phyloP scores from a whole-genome alignment of 2,888 invertebrate species.

The Drosophila ezoana region DNA sequence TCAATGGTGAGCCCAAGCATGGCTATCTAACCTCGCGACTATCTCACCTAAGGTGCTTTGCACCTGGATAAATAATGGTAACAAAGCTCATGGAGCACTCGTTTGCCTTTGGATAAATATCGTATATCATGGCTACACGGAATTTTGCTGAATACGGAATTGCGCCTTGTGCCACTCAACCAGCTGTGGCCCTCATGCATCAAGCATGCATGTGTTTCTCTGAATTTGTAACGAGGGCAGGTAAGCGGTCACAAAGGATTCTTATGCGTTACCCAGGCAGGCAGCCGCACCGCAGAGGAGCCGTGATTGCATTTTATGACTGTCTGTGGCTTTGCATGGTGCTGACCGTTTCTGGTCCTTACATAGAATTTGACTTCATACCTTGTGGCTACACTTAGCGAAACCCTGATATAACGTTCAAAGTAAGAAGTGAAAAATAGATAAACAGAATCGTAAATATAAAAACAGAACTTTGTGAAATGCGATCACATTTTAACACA shows the following conservation, averaged over 20 bases:
- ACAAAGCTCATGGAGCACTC: slow-evolving; percentile 14
- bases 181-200: background rate
- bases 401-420: background rate
- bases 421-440: too few relatives aligned
- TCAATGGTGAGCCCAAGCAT: slow-evolving; percentile 5
- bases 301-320: slow-evolving; percentile 59
- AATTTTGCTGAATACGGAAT: slow-evolving; percentile 3
- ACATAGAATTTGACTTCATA: slow-evolving; percentile 2
- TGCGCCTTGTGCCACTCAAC: slow-evolving; percentile 3
- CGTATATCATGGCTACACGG: slow-evolving; percentile 1
- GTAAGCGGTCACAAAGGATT: slow-evolving; percentile 31
- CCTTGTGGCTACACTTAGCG: slow-evolving; percentile 11
- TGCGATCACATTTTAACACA: too few relatives aligned
- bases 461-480: too few relatives aligned
- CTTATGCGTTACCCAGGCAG: slow-evolving; percentile 17
- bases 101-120: slow-evolving; percentile 24
- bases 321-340: slow-evolving; percentile 33
- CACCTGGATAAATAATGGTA: slow-evolving; percentile 28
- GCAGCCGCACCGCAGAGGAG: slow-evolving; percentile 26
- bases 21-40: slow-evolving; percentile 5
- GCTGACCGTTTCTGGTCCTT: slow-evolving; percentile 12
- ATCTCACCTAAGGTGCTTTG: background rate
- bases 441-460: too few relatives aligned
- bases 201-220: slow-evolving; percentile 14
- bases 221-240: slow-evolving; percentile 4